Evolutionary conservation across 2,113 vertebrate genomes (phyloP).

Genomic region (Apteryx owenii): DNA sequence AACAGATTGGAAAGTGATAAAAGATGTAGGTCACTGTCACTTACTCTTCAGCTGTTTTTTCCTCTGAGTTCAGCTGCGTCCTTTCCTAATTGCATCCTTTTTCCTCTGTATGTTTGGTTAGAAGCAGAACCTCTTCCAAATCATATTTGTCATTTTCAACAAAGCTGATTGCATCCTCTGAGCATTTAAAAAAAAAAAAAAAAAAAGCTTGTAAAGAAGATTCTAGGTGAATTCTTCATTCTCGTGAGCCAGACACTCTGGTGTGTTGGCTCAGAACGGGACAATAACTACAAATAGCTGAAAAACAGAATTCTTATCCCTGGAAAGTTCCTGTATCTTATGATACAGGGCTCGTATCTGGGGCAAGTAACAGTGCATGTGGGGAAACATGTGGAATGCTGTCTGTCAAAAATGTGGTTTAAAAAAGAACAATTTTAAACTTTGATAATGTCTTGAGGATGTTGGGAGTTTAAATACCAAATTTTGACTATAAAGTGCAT

Average conservation of each 20-base stretch:
- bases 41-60: not conserved
- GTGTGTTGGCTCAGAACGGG: not conserved
- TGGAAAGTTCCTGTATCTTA: not conserved
- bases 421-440: not conserved
- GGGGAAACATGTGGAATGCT: not conserved
- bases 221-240: not conserved
- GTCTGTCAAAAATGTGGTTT: not conserved
- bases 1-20: not conserved
- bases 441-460: not conserved
- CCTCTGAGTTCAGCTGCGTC: not conserved
- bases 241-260: not conserved
- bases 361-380: not conserved
- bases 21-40: not conserved
- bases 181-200: not conserved
- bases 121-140: conserved; percentile 26
- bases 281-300: not conserved
- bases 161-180: not conserved
- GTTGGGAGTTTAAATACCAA: not conserved
- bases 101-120: not conserved
- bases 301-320: not conserved
- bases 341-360: not conserved
- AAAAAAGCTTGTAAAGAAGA: not conserved
- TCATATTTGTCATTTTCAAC: not conserved
- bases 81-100: not conserved
- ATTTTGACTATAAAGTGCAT: fast-evolving